Percentiles rank a stretch among this genome's conserved stretches.
phyloP scores from a whole-genome alignment of 2,888 invertebrate genomes.

The Miltochrista miniata region DNA sequence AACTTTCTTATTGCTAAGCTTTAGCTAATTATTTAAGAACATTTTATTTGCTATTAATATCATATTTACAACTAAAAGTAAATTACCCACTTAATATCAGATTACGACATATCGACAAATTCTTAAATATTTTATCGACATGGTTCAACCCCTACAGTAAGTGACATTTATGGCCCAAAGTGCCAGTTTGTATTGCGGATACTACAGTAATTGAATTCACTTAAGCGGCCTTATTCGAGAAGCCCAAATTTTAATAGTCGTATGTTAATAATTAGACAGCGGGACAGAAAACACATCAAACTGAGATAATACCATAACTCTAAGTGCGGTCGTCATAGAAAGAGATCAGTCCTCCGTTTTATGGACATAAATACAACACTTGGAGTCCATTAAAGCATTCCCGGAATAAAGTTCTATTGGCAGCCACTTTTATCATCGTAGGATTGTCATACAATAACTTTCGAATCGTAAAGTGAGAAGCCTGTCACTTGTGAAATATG shows the following conservation, averaged over 20 bases:
- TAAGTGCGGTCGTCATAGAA: conserved; percentile 35
- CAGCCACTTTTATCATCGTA: conserved; percentile 56
- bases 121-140: too few relatives aligned
- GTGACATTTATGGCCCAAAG: neutral
- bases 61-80: too few relatives aligned
- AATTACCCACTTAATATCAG: too few relatives aligned
- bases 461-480: conserved; percentile 46
- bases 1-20: too few relatives aligned
- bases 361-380: conserved; percentile 63
- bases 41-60: too few relatives aligned
- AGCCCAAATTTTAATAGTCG: neutral
- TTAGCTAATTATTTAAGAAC: too few relatives aligned
- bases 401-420: conserved; percentile 55
- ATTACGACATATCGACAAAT: too few relatives aligned
- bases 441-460: conserved; percentile 59
- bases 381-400: conserved; percentile 74
- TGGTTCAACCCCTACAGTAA: too few relatives aligned
- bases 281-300: conserved; percentile 20
- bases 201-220: neutral
- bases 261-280: conserved; percentile 3
- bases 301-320: conserved; percentile 22
- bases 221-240: neutral
- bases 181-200: neutral
- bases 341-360: conserved; percentile 46
- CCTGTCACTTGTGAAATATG: conserved; percentile 50